Evolutionary conservation across 2,888 invertebrate species (phyloP), one percentile per base, ranked within the genome.

Genomic region (Dione vanillae): DNA sequence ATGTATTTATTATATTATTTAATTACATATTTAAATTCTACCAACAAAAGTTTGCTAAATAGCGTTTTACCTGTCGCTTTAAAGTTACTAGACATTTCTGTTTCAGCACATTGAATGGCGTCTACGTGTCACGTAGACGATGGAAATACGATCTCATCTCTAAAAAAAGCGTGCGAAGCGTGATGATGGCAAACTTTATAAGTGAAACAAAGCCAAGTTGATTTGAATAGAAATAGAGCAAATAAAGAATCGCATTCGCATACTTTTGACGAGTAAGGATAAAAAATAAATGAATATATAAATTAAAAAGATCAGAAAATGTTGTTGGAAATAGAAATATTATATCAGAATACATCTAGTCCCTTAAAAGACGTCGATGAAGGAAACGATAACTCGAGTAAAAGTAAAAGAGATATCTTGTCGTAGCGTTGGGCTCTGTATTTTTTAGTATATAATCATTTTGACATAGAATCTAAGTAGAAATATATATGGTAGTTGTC

Each of bases 141-240:
- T 37, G 37, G 37, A 54, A 54, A 54, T 54, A 54, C 54, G 54
- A 37, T 54, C 54, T 56, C 16, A 20, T 7, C 11, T 10, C 37
- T 27, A 14, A 37, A 56, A 37, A 56, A 16, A 37, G 54, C 54
- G 54, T 37, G 54, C 16, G 54, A 37, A 54, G 16, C 37, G 54
- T 56, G 54, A 56, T 56, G 16, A 56, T 16, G 37, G 35, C 54
- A 6, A 16, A 37, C 16, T 35, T n/a, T 11, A 37, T 56, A 56
- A 16, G 37, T 16, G 54, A 56, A 56, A 56, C 54, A 56, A 56
- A 56, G 54, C 16, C n/a, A 37, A 54, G 37, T 37, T 54, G 37
- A 54, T 54, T 54, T 54, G 16, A 54, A 54, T 37, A 54, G 16
- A 54, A 54, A 54, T 37, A 37, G n/a, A n/a, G 37, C 35, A 54